Evolutionary conservation across 2,797 vertebrate species (phyloP), one percentile per base, ranked within the genome.

Genomic region (Myotis planiceps): DNA sequence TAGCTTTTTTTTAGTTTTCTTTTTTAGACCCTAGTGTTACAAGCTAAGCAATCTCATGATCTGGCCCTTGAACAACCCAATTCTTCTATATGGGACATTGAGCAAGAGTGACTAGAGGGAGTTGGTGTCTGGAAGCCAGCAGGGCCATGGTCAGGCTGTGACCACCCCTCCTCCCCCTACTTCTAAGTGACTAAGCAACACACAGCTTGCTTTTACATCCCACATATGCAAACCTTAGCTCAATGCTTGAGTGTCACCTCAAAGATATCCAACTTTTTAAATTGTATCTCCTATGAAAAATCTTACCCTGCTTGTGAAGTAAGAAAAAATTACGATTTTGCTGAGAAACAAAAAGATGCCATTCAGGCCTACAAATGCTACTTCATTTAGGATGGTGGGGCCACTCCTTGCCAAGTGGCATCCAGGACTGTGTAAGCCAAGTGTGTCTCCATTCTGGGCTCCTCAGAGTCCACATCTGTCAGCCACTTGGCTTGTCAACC

Each of bases 351-450:
- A 37, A 32, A 75, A 74, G 94, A 97, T 92, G 93, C 16, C 87
- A 90, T 49, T 85, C 80, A 87, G 93, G 96, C 89, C 81, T 96
- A 92, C 60, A 90, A 92, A 92, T 47, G 97, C 51, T 74, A 96
- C 92, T 96, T 96, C 78, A 51, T 88, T 63, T 29, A 71, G 72
- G 66, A 96, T 85, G 90, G 93, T 84, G 74, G 97, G 97, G 97
- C 95, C 65, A 66, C 71, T 92, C 88, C 94, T 96, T 95, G 66
- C 55, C 63, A 53, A 37, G 16, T 32, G 83, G 89, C 97, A 98
- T 92, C 92, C 76, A 94, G 87, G 69, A 91, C 82, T 53, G n/a
- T 86, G 51, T 92, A 79, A 96, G 89, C 90, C 96, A 95, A 63
- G 92, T 63, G 29, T 0, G 1, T 37, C 96, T 79, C 96, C 89